Base-by-base conservation (phyloP, 2,797 vertebrate genomes). In the Cirrhinus mrigala region DNA sequence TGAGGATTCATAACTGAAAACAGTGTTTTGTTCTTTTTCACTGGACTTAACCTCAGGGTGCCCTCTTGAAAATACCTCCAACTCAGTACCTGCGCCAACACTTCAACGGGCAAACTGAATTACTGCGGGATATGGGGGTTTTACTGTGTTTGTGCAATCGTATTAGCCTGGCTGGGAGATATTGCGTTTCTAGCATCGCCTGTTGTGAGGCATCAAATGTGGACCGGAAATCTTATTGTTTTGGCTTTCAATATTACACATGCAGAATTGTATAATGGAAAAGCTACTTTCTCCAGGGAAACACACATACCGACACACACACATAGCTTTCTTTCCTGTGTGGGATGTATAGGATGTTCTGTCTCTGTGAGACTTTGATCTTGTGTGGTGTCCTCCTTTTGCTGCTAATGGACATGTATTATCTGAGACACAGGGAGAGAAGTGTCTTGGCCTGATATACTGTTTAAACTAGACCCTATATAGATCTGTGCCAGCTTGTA, bases 81-180 rank as follows among this genome's bases (percentile, higher is more conserved):
- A 81, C 86, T 68, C 71, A 1, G 33, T 80, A 85, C 83, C 56
- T 77, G 56, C 1, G 44, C 69, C 58, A 50, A 29, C 76, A 10
- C 79, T 78, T 84, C 58, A 24, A 15, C 64, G 71, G 76, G 82
- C 60, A 82, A 87, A 87, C 60, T 12, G 62, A 85, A 88, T 88
- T 85, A 85, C 62, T 69, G 62, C 4, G 15, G 62, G 80, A 81
- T 83, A 86, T 82, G 37, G 60, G 79, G 81, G 85, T 86, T 76
- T 88, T 76, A 82, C 83, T 75, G 71, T 44, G 60, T 87, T 86
- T 87, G 74, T 68, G 77, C 81, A 85, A 90, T 90, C 9, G 62
- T 84, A 79, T 90, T 86, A 86, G 87, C 62, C 69, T 71, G 77
- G 58, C 85, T 22, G 54, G 40, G 83, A 88, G 70, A 87, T 83